Evolutionary conservation across 2,797 vertebrate genomes (phyloP).

Genomic region (Squalus acanthias): DNA sequence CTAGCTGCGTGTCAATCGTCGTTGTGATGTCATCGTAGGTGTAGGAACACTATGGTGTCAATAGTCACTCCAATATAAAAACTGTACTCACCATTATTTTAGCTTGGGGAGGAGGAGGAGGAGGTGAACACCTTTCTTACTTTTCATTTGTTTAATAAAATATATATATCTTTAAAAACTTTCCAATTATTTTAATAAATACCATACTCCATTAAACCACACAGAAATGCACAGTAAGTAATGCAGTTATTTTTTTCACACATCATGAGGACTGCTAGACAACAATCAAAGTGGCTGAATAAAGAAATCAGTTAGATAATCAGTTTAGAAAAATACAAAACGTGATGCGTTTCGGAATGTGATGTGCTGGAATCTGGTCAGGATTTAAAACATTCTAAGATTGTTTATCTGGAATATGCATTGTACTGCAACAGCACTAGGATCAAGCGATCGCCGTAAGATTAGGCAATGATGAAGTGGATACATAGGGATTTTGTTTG

Average conservation of each 20-base stretch:
- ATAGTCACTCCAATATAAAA: neutral
- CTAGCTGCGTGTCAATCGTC: neutral
- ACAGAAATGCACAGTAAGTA: neutral
- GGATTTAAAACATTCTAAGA: constrained; percentile 8
- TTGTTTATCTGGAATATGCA: neutral
- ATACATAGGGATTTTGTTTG: neutral
- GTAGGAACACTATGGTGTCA: too few relatives aligned
- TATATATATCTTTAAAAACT: neutral
- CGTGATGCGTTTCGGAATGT: constrained; percentile 14
- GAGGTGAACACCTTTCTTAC: neutral
- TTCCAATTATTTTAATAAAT: neutral
- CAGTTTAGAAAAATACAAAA: neutral
- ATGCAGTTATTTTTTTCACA: neutral
- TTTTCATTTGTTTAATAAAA: neutral
- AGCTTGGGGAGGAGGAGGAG: too few relatives aligned
- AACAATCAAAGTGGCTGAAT: neutral
- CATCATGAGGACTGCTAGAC: neutral
- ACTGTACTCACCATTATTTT: constrained; percentile 28
- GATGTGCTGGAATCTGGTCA: constrained; percentile 13
- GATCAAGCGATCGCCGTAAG: neutral
- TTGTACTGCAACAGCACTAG: neutral
- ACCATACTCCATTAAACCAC: neutral
- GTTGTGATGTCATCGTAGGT: neutral
- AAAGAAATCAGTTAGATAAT: constrained; percentile 16
- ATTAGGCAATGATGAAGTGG: neutral